Evolutionary conservation across 64 coral and sea anemone species (phyloP), one percentile per base, ranked within the genome.

Genomic region (Pocillopora verrucosa): DNA sequence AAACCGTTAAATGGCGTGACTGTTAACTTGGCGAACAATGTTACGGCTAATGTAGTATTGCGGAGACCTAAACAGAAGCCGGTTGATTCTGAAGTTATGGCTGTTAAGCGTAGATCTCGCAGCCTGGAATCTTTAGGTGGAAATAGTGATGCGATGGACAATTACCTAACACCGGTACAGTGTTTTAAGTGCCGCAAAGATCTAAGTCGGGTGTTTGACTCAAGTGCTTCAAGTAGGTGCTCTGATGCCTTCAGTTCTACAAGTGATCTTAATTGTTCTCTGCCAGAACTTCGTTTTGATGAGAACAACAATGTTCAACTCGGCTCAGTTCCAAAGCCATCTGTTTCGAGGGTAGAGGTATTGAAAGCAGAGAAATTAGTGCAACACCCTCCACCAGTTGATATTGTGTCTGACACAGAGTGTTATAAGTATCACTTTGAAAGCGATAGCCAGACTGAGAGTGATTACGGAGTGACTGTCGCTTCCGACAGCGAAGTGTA

Each of bases 111-210:
- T 34, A 93, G 95, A 76, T 96, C 95, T 30, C 87, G 91, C 11
- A 96, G 95, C 87, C 76, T 96, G 80, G 95, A 96, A 91, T 96
- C 95, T 60, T 70, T 96, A 10, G 65, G 88, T 77, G 95, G 90
- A 51, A 86, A 60, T n/a, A 87, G 83, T 13, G 88, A 80, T 78
- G 90, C 88, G 26, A 63, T 37, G 24, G 86, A 93, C 15, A 75
- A 65, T 38, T 92, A 96, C 56, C 56, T 96, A 15, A 88, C 91
- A 77, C 95, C 95, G 24, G 91, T 84, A 26, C 95, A 96, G 51
- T 96, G 95, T 77, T 96, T 96, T 60, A 96, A 93, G 58, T 96
- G 95, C 76, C 83, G 90, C 68, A 96, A 96, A 76, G 95, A 96
- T 61, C 64, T 96, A 62, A 91, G 94, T 76, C 90, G 93, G 34